A percentile compares a stretch with the other conserved stretches of the same genome.
Conservation (phyloP, 2,888 invertebrate species). For the Epinotia brunnichana region DNA sequence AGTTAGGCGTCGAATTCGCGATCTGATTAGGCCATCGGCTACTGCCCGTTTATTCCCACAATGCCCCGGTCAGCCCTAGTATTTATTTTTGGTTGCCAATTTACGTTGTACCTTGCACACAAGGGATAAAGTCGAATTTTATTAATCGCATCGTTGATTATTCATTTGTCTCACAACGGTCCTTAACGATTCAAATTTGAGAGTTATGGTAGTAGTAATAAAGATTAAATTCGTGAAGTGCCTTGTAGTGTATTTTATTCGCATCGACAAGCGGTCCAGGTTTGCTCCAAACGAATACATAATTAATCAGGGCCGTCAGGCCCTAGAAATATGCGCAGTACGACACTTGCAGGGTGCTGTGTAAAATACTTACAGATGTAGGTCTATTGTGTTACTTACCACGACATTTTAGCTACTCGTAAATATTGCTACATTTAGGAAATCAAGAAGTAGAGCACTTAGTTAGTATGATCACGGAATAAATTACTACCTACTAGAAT, state of each 20-base stretch:
- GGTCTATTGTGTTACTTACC: conserved; percentile 8
- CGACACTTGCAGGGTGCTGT: not conserved
- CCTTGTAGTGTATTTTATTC: not conserved
- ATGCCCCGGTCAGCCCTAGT: conserved; percentile 13
- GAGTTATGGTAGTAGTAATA: not conserved
- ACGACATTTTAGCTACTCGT: no score
- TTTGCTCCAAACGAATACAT: conserved; percentile 37
- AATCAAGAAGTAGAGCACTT: no score
- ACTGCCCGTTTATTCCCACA: not conserved
- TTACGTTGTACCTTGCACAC: conserved; percentile 4
- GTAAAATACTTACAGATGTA: conserved; percentile 8
- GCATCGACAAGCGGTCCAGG: conserved; percentile 24
- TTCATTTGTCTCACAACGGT: not conserved
- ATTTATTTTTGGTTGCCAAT: not conserved
- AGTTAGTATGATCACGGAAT: no score
- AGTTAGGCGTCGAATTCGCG: not conserved
- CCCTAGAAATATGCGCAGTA: conserved; percentile 2
- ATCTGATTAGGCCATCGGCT: not conserved
- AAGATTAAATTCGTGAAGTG: conserved; percentile 8
- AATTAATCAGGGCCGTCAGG: conserved; percentile 33
- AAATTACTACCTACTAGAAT: no score
- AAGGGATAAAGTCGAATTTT: not conserved
- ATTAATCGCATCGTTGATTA: not conserved
- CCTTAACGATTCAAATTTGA: conserved; percentile 2
- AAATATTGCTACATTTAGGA: no score